Evolutionary conservation across 2,113 vertebrate species (phyloP).

Genomic region (Chrysemys picta): DNA sequence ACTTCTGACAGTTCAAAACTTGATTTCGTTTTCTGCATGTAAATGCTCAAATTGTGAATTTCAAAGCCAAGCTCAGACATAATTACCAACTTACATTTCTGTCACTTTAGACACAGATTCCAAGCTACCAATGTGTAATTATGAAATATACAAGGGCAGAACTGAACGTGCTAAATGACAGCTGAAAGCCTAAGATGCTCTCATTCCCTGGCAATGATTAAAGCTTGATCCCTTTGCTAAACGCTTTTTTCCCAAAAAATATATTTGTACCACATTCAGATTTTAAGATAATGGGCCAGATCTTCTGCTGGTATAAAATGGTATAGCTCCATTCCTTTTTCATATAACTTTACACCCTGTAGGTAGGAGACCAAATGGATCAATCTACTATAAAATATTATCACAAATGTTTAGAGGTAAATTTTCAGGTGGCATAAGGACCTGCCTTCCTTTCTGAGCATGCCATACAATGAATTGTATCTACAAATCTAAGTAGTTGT

Average conservation of each 20-base stretch:
- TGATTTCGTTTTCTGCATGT: slow-evolving; percentile 50
- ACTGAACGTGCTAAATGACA: slow-evolving; percentile 63
- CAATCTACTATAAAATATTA: background rate
- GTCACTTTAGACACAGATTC: slow-evolving; percentile 67
- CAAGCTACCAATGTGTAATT: slow-evolving; percentile 66
- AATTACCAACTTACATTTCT: slow-evolving; percentile 64
- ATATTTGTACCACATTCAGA: slow-evolving; percentile 5
- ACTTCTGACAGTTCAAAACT: slow-evolving; percentile 60
- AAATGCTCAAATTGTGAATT: slow-evolving; percentile 63
- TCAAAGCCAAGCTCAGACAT: slow-evolving; percentile 40
- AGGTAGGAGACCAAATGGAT: slow-evolving; percentile 13
- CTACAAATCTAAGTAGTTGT: background rate
- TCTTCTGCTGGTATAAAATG: background rate
- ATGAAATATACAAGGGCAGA: slow-evolving; percentile 66
- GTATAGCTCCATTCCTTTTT: background rate
- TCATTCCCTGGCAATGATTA: slow-evolving; percentile 59
- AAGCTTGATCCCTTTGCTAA: slow-evolving; percentile 49
- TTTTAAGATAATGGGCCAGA: slow-evolving; percentile 10
- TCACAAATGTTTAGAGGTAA: background rate
- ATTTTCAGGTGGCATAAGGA: background rate
- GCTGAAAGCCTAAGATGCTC: slow-evolving; percentile 46
- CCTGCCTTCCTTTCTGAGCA: background rate
- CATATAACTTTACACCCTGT: background rate
- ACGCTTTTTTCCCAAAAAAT: background rate
- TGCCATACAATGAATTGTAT: background rate